phyloP scores from a whole-genome alignment of 2,888 invertebrate species.

The Salpingus planirostris region DNA sequence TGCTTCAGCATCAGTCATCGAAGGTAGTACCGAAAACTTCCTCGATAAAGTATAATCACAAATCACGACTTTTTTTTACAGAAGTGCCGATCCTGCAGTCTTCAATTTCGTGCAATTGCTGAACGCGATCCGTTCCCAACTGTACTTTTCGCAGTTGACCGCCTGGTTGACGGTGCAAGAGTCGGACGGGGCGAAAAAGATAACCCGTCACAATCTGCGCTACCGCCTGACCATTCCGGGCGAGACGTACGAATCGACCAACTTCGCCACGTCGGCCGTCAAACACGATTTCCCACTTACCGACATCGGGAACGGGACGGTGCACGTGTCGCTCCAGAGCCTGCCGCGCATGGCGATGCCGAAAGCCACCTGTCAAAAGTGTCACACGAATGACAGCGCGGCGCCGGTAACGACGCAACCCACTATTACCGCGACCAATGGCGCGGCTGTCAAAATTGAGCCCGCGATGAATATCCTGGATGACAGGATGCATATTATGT shows the following conservation, averaged over 20 bases:
- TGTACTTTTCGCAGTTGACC: conserved; percentile 94
- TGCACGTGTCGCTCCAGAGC: conserved; percentile 56
- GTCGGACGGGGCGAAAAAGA: conserved; percentile 17
- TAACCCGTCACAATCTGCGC: conserved; percentile 44
- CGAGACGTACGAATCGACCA: conserved; percentile 48
- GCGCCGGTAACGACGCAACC: conserved; percentile 27
- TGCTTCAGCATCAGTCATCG: conserved; percentile 57
- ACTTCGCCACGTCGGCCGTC: conserved; percentile 49
- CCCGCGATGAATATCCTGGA: conserved; percentile 45
- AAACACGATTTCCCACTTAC: conserved; percentile 67
- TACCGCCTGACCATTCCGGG: conserved; percentile 63
- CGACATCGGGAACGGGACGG: conserved; percentile 54
- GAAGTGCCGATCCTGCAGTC: conserved; percentile 42
- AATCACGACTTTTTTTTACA: conserved; percentile 29
- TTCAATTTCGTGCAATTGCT: conserved; percentile 65
- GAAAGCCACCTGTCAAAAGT: conserved; percentile 45
- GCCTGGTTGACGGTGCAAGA: conserved; percentile 67
- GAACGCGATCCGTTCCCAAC: conserved; percentile 87
- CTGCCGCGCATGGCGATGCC: conserved; percentile 69
- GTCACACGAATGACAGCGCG: too few species aligned
- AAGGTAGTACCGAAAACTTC: conserved; percentile 41
- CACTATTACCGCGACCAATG: conserved; percentile 17
- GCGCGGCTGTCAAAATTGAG: conserved; percentile 4
- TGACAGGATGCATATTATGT: conserved; percentile 61
- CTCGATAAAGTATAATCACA: not conserved